Evolutionary conservation across 2,797 vertebrate species (phyloP), one percentile per base, ranked within the genome.

Genomic region (Limosa lapponica): DNA sequence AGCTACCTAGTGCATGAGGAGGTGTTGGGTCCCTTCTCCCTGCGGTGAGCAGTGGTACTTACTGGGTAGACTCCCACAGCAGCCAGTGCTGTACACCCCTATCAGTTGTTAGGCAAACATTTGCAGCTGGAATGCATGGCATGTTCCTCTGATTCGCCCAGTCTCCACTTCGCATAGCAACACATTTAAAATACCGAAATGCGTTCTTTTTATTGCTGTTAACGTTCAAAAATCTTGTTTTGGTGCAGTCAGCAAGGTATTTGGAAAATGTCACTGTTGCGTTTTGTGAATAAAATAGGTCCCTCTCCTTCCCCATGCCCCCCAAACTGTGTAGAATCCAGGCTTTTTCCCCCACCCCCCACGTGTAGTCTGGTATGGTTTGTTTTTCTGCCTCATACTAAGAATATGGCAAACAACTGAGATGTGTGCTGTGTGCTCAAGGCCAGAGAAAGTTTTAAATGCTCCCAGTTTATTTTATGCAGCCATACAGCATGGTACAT

Each of bases 91-190:
- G 37, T 28, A 8, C 4, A 2, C n/a, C 37, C 11, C 48, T 87
- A 19, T 92, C 84, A 81, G 57, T 78, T 89, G 57, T 93, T 77
- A 82, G 54, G 79, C 72, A 81, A 78, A 92, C 71, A 52, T 77
- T 64, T 85, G 82, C 91, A 87, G 81, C 87, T 83, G 91, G 96
- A 93, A 94, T 80, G 82, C 8, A 1, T 67, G 84, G 84, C 84
- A 81, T 67, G 65, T 87, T 87, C 65, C 65, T 67, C 32, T 49
- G 27, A 44, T 91, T 81, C 2, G 3, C 49, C 41, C 1, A 0
- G 48, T 83, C 59, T 72, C 72, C 39, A 51, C 70, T 77, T 87
- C 43, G 43, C 54, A 27, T 57, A 89, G 69, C 85, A 81, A 71
- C 82, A 71, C 36, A 18, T 43, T 34, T 75, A 25, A 65, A 74